Conservation (phyloP, 1,140 invertebrate species). For the Rhyacophila brunnea region DNA sequence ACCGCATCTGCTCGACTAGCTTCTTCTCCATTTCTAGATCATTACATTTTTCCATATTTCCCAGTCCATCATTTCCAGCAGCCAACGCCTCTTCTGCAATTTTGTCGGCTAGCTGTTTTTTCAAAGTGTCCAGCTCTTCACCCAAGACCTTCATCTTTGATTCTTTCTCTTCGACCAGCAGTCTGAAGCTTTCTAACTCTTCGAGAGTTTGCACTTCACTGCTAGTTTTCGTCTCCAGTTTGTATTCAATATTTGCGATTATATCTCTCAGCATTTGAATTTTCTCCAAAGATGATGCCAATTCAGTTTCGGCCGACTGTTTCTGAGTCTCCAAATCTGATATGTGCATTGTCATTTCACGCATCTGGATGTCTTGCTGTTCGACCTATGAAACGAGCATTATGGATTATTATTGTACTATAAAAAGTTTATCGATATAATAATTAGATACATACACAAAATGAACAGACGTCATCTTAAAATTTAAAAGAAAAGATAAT, state of each 20-base stretch:
- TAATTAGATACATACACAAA: too few species aligned
- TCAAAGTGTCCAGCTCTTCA: constrained; percentile 45
- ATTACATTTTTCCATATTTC: background rate
- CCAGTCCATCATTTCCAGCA: constrained; percentile 16
- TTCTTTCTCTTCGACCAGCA: constrained; percentile 48
- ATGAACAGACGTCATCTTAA: too few species aligned
- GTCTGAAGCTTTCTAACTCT: constrained; percentile 45
- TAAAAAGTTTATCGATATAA: too few species aligned
- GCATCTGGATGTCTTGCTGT: constrained; percentile 65
- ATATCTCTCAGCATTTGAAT: constrained; percentile 71
- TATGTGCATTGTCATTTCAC: constrained; percentile 63
- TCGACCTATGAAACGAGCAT: constrained; percentile 58
- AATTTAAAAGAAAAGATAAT: too few species aligned
- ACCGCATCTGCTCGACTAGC: constrained; percentile 30
- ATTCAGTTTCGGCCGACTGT: constrained; percentile 61
- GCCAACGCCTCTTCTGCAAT: constrained; percentile 39
- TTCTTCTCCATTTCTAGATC: constrained; percentile 28
- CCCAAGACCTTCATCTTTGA: constrained; percentile 44
- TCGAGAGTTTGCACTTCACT: constrained; percentile 48
- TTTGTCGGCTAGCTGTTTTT: constrained; percentile 40
- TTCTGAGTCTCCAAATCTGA: constrained; percentile 59
- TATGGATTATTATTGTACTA: background rate
- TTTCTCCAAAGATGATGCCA: constrained; percentile 70
- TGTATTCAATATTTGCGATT: constrained; percentile 70
- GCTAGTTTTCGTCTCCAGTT: constrained; percentile 63